Evolutionary conservation across 2,797 vertebrate genomes (phyloP).

Genomic region (Gambelia wislizenii): DNA sequence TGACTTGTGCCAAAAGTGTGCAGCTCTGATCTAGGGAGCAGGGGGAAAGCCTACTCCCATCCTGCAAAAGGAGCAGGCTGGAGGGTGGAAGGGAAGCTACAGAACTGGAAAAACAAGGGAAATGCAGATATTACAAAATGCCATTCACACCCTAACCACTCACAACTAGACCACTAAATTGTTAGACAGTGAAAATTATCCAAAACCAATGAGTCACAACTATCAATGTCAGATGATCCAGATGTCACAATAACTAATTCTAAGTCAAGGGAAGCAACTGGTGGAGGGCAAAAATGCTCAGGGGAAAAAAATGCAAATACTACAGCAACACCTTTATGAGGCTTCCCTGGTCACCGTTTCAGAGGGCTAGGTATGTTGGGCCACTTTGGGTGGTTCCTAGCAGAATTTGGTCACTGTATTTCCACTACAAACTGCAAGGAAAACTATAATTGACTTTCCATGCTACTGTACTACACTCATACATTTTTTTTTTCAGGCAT

Average conservation of each 20-base stretch:
- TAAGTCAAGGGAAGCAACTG: constrained; percentile 54
- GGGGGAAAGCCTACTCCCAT: neutral
- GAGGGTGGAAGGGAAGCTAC: constrained; percentile 31
- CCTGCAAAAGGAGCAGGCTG: constrained; percentile 21
- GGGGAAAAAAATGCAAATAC: neutral
- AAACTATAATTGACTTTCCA: neutral
- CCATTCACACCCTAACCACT: constrained; percentile 44
- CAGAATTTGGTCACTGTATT: neutral
- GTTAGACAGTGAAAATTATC: constrained; percentile 64
- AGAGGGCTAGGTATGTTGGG: too few species aligned
- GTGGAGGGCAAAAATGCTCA: constrained; percentile 33
- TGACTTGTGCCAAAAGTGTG: constrained; percentile 21
- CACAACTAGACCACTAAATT: constrained; percentile 65
- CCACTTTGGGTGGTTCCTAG: neutral
- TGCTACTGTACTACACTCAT: neutral
- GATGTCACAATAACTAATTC: constrained; percentile 59
- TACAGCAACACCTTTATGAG: constrained; percentile 1
- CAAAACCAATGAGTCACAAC: constrained; percentile 59
- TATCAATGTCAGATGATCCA: constrained; percentile 47
- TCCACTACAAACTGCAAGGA: neutral
- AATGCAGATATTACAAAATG: constrained; percentile 41
- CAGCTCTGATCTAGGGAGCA: neutral
- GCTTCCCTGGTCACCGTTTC: neutral
- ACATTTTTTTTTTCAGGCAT: neutral
- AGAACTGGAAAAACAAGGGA: constrained; percentile 48